Percentiles rank a stretch among this genome's conserved stretches.
These are phyloP conservation scores for Scomber scombrus DNA, from an alignment of 2,113 vertebrate species.

Conservation along the genomic window DNA sequence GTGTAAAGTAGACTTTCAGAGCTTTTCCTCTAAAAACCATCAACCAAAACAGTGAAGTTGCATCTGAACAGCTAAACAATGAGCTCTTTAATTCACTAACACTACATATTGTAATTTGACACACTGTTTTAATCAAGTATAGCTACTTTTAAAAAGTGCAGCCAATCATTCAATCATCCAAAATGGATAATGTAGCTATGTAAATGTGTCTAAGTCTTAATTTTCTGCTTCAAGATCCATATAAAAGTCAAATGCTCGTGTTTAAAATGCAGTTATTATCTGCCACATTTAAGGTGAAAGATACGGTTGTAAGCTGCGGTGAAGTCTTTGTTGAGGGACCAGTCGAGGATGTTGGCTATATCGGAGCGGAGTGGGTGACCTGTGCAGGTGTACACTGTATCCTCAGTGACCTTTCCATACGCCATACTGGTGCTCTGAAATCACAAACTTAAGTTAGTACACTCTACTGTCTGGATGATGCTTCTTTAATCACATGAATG, in stretches of 20 bases:
- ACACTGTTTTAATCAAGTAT: too few species aligned
- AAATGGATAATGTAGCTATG: neutral
- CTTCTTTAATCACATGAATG: too few species aligned
- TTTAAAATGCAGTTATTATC: neutral
- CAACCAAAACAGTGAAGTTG: too few species aligned
- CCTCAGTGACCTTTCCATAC: conserved; percentile 92
- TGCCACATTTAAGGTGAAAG: conserved; percentile 70
- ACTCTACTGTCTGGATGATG: neutral
- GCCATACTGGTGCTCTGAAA: conserved; percentile 96
- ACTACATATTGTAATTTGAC: too few species aligned
- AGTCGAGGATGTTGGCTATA: conserved; percentile 97
- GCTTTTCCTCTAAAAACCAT: too few species aligned
- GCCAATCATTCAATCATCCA: neutral
- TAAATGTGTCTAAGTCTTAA: neutral
- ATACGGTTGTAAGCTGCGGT: conserved; percentile 94
- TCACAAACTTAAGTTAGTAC: neutral
- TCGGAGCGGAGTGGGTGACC: conserved; percentile 96
- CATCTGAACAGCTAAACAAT: too few species aligned
- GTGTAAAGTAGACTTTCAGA: too few species aligned
- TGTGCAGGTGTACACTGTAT: conserved; percentile 95
- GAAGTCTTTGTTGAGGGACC: conserved; percentile 97
- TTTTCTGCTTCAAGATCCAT: neutral
- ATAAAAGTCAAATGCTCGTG: neutral
- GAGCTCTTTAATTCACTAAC: too few species aligned
- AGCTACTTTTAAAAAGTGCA: neutral